Base-by-base conservation (phyloP, 2,888 invertebrate genomes). In the Rhogogaster chlorosoma region DNA sequence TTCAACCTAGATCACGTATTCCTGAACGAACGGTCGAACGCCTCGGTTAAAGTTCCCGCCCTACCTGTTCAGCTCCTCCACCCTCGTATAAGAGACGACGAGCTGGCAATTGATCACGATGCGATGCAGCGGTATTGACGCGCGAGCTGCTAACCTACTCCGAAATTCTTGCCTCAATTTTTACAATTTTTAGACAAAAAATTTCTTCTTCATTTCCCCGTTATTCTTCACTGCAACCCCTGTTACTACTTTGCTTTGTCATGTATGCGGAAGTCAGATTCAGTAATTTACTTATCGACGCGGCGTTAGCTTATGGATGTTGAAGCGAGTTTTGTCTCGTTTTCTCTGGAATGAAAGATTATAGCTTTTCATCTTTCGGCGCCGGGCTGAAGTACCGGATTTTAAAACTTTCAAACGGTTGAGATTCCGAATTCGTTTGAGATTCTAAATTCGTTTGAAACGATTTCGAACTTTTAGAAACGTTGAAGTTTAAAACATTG, bases 1-100 rank as follows among this genome's bases (percentile, higher is more conserved):
- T 89, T 89, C 89, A 88, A 87, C 87, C 86, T 86, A 85, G 90
- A 89, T 90, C 90, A 90, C 89, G 89, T 90, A 88, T 87, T 87
- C 89, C 85, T 84, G 86, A 84, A 86, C 87, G 86, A 87, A 86
- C 84, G 67, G 85, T 80, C 89, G 86, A 89, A 83, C 83, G 67
- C 83, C 9, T 38, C 22, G 45, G 67, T 83, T 70, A 49, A 70
- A 83, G n/a, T 80, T 80, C 36, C 61, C 80, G 61, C 36, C 5
- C 42, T 67, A 29, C 80, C 22, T 22, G 22, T 18, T 26, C 61
- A 18, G 18, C 78, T 61, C n/a, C 67, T 67, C 32, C 5, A 29
- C 18, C 15, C 32, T 18, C 29, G 32, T 67, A 29, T 32, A 32
- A 15, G 6, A 22, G 49, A 77, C 42, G 45, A 45, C 49, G 80